Evolutionary conservation across 2,113 vertebrate genomes (phyloP).

Genomic region (Hippoglossus stenolepis): DNA sequence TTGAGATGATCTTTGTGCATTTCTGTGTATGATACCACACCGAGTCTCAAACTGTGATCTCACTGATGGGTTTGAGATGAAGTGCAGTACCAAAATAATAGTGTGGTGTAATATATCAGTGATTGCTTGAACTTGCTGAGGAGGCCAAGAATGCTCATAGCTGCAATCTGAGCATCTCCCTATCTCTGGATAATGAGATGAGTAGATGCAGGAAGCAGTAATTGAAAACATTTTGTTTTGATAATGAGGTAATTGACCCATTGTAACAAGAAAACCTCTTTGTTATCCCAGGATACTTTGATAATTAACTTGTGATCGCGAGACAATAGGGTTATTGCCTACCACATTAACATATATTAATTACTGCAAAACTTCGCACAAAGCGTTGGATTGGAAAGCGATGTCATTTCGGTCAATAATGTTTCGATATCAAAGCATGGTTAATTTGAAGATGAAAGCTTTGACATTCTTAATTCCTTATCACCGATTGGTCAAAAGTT

Average conservation of each 20-base stretch:
- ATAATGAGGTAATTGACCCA: neutral
- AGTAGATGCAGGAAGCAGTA: neutral
- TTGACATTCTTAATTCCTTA: too few relatives aligned
- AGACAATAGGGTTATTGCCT: too few relatives aligned
- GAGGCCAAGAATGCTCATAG: neutral
- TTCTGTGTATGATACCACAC: neutral
- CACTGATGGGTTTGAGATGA: neutral
- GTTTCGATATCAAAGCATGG: too few relatives aligned
- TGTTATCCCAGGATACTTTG: neutral
- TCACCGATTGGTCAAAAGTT: too few relatives aligned
- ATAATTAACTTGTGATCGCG: too few relatives aligned
- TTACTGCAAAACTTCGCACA: too few relatives aligned
- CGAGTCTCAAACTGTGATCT: neutral
- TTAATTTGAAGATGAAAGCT: too few relatives aligned
- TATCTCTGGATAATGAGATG: neutral
- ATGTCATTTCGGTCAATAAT: too few relatives aligned
- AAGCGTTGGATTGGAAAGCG: too few relatives aligned
- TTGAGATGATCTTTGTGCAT: neutral
- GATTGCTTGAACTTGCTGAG: too few relatives aligned
- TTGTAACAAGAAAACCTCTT: neutral
- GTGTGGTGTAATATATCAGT: neutral
- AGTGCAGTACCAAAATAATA: neutral
- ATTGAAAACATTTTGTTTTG: neutral
- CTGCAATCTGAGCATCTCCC: neutral
- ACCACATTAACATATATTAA: neutral